Percentiles rank a stretch among this genome's conserved stretches.
These are phyloP conservation scores for Onchidella celtica DNA, from an alignment of 2,888 invertebrate species.

Conservation along the genomic window DNA sequence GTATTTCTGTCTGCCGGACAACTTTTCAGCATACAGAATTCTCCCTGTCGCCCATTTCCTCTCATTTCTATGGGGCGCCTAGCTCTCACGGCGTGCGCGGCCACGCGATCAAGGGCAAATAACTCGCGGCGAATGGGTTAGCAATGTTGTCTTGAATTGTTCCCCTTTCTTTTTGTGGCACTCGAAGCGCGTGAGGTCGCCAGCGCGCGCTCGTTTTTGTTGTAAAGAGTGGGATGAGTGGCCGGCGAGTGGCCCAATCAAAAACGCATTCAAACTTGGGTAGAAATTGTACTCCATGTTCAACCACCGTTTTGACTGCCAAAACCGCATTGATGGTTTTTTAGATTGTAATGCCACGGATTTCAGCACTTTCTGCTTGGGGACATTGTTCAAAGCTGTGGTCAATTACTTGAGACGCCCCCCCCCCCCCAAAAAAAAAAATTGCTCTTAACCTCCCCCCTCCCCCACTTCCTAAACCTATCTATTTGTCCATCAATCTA, in stretches of 20 bases:
- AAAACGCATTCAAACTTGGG: conserved; percentile 39
- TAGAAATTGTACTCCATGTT: conserved; percentile 18
- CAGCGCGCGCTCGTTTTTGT: conserved; percentile 17
- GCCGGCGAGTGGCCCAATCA: conserved; percentile 34
- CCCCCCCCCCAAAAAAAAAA: no score
- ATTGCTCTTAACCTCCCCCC: no score
- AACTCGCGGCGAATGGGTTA: conserved; percentile 41
- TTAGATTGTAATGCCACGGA: no score
- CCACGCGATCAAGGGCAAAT: conserved; percentile 48
- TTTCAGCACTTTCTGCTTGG: no score
- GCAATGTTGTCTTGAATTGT: conserved; percentile 18
- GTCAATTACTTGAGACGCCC: no score
- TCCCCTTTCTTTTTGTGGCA: conserved; percentile 24
- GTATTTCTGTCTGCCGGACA: conserved; percentile 11
- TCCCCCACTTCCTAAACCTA: no score
- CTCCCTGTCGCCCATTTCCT: background rate
- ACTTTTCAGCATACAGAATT: background rate
- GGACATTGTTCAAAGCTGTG: no score
- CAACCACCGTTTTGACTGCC: conserved; percentile 48
- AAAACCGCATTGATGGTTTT: conserved; percentile 41
- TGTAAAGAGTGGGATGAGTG: conserved; percentile 1
- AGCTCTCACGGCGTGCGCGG: background rate
- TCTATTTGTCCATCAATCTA: no score
- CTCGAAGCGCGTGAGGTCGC: conserved; percentile 23
- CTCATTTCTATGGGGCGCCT: background rate